Conservation (phyloP, 2,113 vertebrate genomes). For the Numida meleagris region DNA sequence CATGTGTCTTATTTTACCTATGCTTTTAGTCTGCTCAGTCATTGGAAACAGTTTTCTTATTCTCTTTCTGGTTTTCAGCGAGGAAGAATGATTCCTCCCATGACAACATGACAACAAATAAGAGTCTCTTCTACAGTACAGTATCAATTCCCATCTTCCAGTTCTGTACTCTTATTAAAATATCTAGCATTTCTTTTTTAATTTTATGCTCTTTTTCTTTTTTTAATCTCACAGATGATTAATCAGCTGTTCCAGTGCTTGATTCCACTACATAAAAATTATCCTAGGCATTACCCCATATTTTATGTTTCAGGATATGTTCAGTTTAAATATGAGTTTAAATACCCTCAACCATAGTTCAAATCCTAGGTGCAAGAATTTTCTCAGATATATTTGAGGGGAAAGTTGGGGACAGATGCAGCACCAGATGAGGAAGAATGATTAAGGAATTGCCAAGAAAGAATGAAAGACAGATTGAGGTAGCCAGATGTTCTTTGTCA, state of each 20-base stretch:
- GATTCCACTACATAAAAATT: background rate
- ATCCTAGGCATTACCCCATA: background rate
- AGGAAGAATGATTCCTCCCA: accelerated
- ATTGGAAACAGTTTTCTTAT: background rate
- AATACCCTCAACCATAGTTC: background rate
- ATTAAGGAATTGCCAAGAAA: background rate
- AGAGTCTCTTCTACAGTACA: background rate
- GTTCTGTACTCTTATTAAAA: background rate
- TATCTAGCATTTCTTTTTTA: background rate
- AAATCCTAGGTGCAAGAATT: background rate
- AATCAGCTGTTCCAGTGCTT: background rate
- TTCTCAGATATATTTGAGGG: background rate
- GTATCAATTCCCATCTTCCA: background rate
- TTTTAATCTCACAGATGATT: background rate
- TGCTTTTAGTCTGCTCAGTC: background rate
- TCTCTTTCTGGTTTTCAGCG: background rate
- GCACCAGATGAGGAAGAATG: background rate
- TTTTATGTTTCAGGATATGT: background rate
- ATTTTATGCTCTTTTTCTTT: background rate
- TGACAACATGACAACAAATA: background rate
- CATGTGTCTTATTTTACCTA: background rate
- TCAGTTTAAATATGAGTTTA: background rate
- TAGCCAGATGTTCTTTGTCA: background rate
- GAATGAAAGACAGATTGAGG: background rate
- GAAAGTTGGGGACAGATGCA: background rate